Evolutionary conservation across 2,113 vertebrate genomes (phyloP).

Genomic region (Tragulus kanchil): DNA sequence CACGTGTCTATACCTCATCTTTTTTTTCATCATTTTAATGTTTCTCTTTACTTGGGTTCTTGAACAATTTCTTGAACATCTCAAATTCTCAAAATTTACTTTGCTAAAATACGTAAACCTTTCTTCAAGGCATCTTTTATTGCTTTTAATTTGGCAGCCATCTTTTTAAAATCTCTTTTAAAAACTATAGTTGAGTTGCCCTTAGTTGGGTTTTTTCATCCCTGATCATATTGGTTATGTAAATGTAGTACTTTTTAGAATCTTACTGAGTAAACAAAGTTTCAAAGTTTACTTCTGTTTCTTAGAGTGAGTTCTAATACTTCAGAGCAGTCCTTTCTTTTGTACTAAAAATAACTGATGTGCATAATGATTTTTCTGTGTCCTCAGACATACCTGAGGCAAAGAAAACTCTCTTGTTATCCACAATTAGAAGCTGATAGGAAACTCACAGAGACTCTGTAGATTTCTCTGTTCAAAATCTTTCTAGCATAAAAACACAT

Average conservation of each 20-base stretch:
- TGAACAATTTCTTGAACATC: not conserved
- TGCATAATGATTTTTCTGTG: constrained; percentile 30
- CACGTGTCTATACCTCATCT: not conserved
- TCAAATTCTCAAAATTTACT: constrained; percentile 29
- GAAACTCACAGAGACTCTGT: not conserved
- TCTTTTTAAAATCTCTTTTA: not conserved
- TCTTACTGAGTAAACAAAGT: not conserved
- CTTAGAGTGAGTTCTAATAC: not conserved
- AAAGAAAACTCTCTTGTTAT: constrained; percentile 42
- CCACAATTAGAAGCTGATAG: not conserved
- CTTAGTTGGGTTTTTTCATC: not conserved
- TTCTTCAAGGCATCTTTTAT: not conserved
- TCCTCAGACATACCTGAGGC: not conserved
- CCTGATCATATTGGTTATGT: not conserved
- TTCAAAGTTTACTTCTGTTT: constrained; percentile 15
- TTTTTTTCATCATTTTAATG: not conserved
- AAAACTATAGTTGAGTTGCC: constrained; percentile 23
- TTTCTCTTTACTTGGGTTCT: constrained; percentile 34
- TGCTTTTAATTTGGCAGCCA: not conserved
- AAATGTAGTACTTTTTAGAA: not conserved
- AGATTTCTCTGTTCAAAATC: constrained; percentile 37
- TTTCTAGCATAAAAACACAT: constrained; percentile 32
- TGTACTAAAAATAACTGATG: constrained; percentile 18
- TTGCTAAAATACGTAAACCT: not conserved
- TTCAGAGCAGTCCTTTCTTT: not conserved